Base-by-base conservation (phyloP, 2,113 vertebrate species). In the Galbula dea region DNA sequence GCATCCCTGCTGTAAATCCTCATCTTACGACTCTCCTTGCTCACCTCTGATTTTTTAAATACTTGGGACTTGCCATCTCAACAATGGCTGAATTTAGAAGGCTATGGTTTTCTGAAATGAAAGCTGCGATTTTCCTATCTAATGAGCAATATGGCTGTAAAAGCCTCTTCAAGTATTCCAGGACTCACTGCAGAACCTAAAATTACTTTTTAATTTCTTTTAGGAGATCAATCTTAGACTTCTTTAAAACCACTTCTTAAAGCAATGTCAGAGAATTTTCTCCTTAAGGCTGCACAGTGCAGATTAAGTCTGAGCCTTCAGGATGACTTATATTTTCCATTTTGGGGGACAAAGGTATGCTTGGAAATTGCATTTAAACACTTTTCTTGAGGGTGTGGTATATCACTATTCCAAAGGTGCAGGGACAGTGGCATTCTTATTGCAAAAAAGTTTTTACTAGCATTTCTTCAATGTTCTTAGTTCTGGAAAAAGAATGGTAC, bases 161-260 rank as follows among this genome's bases (percentile, higher is more conserved):
- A 87, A 95, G 29, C 75, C 78, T 54, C 75, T 0, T 0, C 69
- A 82, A 74, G 39, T 55, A 75, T 45, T 52, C 61, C 80, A 84
- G 67, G 77, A 89, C 75, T 83, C 24, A 26, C 49, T 82, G 55
- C 49, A 83, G 55, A 92, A 84, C 39, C 37, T 80, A 76, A 84
- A 90, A 94, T 55, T 80, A 61, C 72, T 62, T 83, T 73, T 15
- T 11, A 23, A 91, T 90, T 80, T 73, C 55, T 74, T 94, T 93
- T 86, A 43, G 71, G 67, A 89, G 63, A 77, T 77, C 51, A 73
- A 67, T 74, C 67, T 85, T 79, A 2, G 3, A 58, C 75, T 91
- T 74, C 46, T 76, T 92, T 39, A 89, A 32, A 89, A 48, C 30
- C 4, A 1, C 63, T 61, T 85, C 46, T 76, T 92, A 79, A 36